Conservation (phyloP, 2,113 vertebrate species). For the Psittacara wagleri region DNA sequence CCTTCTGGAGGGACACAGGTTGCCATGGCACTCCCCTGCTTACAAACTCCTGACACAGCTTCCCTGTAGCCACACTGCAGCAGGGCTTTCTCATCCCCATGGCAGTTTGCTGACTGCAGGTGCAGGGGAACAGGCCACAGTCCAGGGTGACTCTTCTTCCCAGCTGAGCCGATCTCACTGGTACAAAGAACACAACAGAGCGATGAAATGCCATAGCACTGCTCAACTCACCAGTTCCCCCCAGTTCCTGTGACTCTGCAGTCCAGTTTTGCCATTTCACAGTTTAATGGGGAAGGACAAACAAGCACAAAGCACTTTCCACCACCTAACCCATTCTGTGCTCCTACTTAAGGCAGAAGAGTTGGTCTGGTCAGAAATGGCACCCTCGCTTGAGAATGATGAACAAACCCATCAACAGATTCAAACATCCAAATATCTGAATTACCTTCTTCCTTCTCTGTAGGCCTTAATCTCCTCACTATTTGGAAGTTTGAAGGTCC, state of each 20-base stretch:
- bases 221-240: neutral
- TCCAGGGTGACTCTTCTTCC: slow-evolving; percentile 72
- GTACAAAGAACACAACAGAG: neutral
- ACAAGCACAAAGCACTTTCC: neutral
- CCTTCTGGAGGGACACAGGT: slow-evolving; percentile 86
- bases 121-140: slow-evolving; percentile 80
- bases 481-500: neutral
- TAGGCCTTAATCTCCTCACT: neutral
- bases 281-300: neutral
- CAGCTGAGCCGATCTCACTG: slow-evolving; percentile 84
- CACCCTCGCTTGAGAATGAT: neutral
- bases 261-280: neutral
- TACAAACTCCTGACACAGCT: slow-evolving; percentile 79
- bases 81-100: slow-evolving; percentile 82
- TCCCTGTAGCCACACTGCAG: slow-evolving; percentile 80
- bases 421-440: neutral
- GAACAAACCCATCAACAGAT: neutral
- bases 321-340: neutral
- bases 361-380: neutral
- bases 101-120: slow-evolving; percentile 85
- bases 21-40: slow-evolving; percentile 78
- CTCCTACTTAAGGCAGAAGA: neutral
- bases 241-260: neutral
- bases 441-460: neutral
- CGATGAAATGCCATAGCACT: neutral